Base-by-base conservation (phyloP, 2,797 vertebrate genomes). In the Rhinogobio ventralis region DNA sequence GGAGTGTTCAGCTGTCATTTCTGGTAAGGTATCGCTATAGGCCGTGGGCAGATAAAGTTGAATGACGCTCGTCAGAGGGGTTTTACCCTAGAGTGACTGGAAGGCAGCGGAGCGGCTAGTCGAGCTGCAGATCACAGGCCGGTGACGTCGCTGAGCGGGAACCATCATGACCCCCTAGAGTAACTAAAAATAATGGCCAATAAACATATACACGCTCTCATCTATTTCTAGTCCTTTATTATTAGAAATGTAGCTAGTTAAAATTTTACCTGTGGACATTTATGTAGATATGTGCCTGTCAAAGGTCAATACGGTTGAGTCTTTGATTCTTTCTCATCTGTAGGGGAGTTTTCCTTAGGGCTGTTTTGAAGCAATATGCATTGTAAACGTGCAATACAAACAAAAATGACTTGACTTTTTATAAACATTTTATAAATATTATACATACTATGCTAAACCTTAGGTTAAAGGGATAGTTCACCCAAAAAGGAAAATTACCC, bases 41-140 rank as follows among this genome's bases (percentile, higher is more conserved):
- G 82, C 86, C 92, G 93, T 94, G 93, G 93, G 94, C 91, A 88
- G 93, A 92, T 94, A 93, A 93, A 93, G 89, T 85, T 92, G 90
- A 92, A 89, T 95, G 94, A 95, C 94, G 93, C 90, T 93, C 71
- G 83, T 86, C 81, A 79, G 71, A 83, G 93, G 95, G 95, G 94
- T 93, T 85, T 95, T 95, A 93, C 94, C 95, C 94, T 91, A 86
- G 85, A 90, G 73, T 88, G 72, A 86, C 88, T 89, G 88, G 88
- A 89, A 89, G 86, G 79, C 79, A 85, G 36, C 9, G 20, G 28
- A 73, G 83, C 55, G 49, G 60, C 74, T 73, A 42, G 64, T 30
- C 20, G 33, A 46, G n/a, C 7, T 78, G 53, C 57, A 28, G 33
- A 17, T 72, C 15, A n/a, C 46, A 42, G 42, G 49, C 17, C 42